These are phyloP conservation scores for Anguilla pacifica DNA, from an alignment of 2,797 vertebrate genomes.

Conservation along the genomic window DNA sequence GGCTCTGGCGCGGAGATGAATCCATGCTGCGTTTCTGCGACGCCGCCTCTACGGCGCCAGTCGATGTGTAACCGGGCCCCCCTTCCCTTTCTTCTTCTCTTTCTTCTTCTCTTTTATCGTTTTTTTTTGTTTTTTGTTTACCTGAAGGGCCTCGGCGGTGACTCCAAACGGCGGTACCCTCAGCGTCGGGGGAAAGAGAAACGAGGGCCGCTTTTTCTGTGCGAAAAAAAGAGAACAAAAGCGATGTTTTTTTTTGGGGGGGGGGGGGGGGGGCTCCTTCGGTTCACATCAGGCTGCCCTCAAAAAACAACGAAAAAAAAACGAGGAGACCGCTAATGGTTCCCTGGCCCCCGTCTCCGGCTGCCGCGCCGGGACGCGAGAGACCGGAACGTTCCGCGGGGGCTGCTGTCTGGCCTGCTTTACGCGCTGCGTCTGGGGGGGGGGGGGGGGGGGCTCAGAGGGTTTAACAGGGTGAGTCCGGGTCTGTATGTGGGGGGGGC, in stretches of 20 bases:
- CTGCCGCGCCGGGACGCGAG: neutral
- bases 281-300: neutral
- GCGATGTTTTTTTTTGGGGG: neutral
- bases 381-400: neutral
- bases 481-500: neutral
- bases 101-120: neutral
- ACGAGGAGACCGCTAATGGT: neutral
- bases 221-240: too few species aligned
- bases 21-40: neutral
- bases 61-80: slow-evolving; percentile 25
- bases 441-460: neutral
- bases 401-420: neutral
- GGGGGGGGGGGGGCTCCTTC: neutral
- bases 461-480: neutral
- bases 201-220: neutral
- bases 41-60: slow-evolving; percentile 33
- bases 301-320: neutral
- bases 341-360: neutral
- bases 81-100: neutral
- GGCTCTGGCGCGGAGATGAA: neutral
- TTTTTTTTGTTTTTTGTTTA: too few species aligned
- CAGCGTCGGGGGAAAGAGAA: slow-evolving; percentile 45
- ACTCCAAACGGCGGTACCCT: slow-evolving; percentile 43
- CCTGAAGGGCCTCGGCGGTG: slow-evolving; percentile 27
- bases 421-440: neutral